Evolutionary conservation across 1,140 invertebrate species (phyloP), one percentile per base, ranked within the genome.

Genomic region (Zophobas atratus): DNA sequence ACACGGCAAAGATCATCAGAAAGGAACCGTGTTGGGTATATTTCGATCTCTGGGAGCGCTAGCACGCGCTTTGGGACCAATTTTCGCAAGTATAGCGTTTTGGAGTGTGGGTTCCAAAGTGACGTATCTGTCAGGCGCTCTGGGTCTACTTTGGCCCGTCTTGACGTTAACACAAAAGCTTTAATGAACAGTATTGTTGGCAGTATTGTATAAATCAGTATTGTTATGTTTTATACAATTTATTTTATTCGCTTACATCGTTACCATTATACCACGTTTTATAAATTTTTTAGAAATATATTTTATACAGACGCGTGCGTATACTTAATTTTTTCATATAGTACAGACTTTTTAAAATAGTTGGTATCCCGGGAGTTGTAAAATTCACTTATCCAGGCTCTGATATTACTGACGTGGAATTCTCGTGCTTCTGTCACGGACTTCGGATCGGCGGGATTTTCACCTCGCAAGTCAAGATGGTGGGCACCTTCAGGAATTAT

Each of bases 1-100:
- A 76, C 93, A 94, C 86, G 95, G 96, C 2, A 90, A 93, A 33
- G 90, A 90, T 71, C 92, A 94, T 84, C 95, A 98, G 84, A 98
- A 98, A 85, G 98, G 98, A 32, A 93, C 93, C 4, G 93, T 98
- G 74, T 92, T 98, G 81, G 98, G 98, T 2, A 96, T 97, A 79
- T 97, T 99, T 84, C 89, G 98, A 80, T 99, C 97, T 0, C 88
- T 99, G 20, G 98, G 98, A 20, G 96, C 97, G 5, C 88, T 99
- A 32, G 97, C 97, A 36, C 88, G 98, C 81, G 96, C 96, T n/a
- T 85, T 96, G 41, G 98, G 98, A 32, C 98, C 98, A 3, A 87
- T 99, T 57, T 83, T 97, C n/a, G 93, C 95, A 51, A 96, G 95
- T 75, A 89, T 94, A 80, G 93, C 92, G 6, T 97, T 95, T 87